These are phyloP conservation scores for Schizaphis graminum DNA, from an alignment of 2,888 invertebrate genomes.

Conservation along the genomic window DNA sequence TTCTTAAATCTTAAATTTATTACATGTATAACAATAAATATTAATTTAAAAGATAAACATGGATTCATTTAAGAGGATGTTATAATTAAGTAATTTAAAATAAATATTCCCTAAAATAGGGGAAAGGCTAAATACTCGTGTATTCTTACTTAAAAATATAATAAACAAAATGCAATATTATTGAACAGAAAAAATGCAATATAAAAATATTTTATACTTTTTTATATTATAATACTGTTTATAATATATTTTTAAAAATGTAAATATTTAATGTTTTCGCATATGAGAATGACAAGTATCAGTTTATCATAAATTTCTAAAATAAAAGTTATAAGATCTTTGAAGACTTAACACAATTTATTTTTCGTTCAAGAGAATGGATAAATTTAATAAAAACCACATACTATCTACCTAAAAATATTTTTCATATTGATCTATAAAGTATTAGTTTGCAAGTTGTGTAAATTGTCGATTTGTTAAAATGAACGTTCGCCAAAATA, in stretches of 20 bases:
- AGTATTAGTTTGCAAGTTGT: not conserved
- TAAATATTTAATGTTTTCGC: not conserved
- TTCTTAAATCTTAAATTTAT: not conserved
- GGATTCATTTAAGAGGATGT: not conserved
- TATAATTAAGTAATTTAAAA: not conserved
- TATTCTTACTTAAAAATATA: not conserved
- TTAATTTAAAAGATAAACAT: not conserved
- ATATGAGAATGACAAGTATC: not conserved
- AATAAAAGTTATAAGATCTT: not conserved
- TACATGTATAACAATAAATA: not conserved
- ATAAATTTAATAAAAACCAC: not conserved
- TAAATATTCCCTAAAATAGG: not conserved
- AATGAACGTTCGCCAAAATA: not conserved
- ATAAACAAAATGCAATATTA: not conserved
- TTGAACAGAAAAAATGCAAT: not conserved
- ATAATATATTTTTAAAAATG: not conserved
- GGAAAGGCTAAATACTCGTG: not conserved
- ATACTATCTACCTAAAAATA: not conserved
- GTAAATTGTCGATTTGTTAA: not conserved
- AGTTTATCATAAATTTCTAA: not conserved
- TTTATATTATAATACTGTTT: not conserved
- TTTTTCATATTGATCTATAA: not conserved
- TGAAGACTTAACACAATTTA: not conserved
- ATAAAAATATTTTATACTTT: not conserved
- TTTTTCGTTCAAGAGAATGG: not conserved